These are phyloP conservation scores for Lamprologus sp. DNA, from an alignment of 2,113 vertebrate species.

Conservation along the genomic window DNA sequence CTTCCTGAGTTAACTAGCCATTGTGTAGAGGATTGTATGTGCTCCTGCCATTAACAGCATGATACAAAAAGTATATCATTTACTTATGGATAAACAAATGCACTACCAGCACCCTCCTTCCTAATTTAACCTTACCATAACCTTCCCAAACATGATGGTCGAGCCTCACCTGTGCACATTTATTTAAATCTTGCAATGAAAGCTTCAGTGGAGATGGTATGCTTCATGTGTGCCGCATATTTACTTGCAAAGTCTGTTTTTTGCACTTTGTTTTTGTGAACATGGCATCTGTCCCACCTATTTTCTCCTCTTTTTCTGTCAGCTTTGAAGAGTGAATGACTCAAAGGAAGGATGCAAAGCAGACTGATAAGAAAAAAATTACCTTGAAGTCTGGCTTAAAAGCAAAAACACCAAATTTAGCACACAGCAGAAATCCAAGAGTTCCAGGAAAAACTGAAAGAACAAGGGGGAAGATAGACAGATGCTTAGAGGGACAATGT, in stretches of 20 bases:
- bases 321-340: fast-evolving
- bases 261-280: neutral
- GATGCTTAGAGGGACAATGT: neutral
- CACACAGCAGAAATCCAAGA: neutral
- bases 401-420: neutral
- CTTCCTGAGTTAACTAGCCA: neutral
- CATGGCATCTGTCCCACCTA: neutral
- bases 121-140: neutral
- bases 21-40: neutral
- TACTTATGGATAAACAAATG: neutral
- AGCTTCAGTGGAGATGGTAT: neutral
- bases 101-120: neutral
- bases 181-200: neutral
- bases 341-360: neutral
- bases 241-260: neutral
- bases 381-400: neutral
- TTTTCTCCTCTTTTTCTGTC: neutral
- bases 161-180: neutral
- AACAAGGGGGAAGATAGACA: neutral
- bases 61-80: neutral
- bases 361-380: neutral
- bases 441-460: neutral
- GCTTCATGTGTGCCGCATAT: neutral
- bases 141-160: neutral
- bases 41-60: neutral